Evolutionary conservation across 2,113 vertebrate species (phyloP).

Genomic region (Platichthys stellatus): DNA sequence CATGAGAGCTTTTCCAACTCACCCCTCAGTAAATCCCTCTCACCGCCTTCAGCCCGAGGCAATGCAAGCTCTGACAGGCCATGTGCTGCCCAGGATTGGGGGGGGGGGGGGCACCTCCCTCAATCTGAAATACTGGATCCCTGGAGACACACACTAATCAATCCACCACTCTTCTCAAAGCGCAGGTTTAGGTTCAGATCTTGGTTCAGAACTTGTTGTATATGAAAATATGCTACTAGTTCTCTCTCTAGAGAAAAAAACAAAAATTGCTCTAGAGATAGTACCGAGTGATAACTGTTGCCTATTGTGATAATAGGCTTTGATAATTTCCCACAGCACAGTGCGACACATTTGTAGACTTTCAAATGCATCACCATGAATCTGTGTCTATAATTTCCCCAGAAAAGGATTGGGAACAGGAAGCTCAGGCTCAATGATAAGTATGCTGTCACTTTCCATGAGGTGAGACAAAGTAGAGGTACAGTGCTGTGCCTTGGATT

Average conservation of each 20-base stretch:
- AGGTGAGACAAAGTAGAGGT: constrained; percentile 78
- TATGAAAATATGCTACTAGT: no score
- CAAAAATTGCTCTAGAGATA: neutral
- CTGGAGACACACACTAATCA: constrained; percentile 8
- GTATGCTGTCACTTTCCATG: constrained; percentile 78
- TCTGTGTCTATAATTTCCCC: constrained; percentile 39
- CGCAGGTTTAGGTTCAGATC: neutral
- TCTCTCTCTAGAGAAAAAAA: no score
- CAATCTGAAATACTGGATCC: constrained; percentile 4
- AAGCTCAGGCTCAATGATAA: constrained; percentile 81
- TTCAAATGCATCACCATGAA: constrained; percentile 20
- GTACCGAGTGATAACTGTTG: neutral
- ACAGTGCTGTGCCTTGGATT: constrained; percentile 11
- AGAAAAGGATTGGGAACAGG: constrained; percentile 82
- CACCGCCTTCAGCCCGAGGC: constrained; percentile 22
- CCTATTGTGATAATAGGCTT: no score
- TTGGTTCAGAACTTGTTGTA: neutral
- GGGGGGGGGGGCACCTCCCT: neutral
- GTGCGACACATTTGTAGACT: neutral
- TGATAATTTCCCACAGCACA: neutral
- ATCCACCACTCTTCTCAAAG: neutral
- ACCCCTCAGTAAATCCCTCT: constrained; percentile 28
- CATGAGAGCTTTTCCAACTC: constrained; percentile 13
- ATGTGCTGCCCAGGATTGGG: constrained; percentile 44
- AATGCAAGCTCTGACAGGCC: constrained; percentile 28